Base-by-base conservation (phyloP, 2,888 invertebrate genomes). In the Cetonia aurata region DNA sequence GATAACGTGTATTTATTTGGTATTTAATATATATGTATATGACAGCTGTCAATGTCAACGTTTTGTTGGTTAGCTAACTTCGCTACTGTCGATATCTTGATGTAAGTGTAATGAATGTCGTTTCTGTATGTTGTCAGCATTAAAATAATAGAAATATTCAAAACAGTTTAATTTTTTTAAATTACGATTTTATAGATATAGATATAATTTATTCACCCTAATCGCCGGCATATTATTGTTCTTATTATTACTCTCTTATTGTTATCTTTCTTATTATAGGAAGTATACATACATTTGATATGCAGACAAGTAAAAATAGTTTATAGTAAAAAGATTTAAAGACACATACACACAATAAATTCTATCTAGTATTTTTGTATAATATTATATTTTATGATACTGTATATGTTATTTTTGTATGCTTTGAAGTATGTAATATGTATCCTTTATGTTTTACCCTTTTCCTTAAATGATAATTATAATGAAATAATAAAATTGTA, bases 401-500 rank as follows among this genome's bases (percentile, higher is more conserved):
- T 41, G 31, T 55, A 52, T 33, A 57, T 42, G 42, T 57, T 57
- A 57, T 57, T 57, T 42, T 57, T 42, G 19, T 57, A 57, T 57
- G 57, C 19, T 57, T 57, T 57, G 17, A 57, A 42, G 42, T 57
- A 57, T 41, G 57, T 57, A 42, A 17, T 17, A 17, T 57, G 57
- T 57, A 57, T 57, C 57, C 10, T 37, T 10, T 57, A 57, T 57
- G 42, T 15, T 57, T 42, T 57, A 57, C 41, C 33, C 42, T 1
- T 57, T 57, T 42, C 42, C 17, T n/a, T 57, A 37, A 1, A 37
- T 6, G 4, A 33, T 33, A 6, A 33, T 33, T 33, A n/a, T 25
- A 25, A 25, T 25, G 25, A 4, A 37, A 57, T 53, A 53, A 53
- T 57, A 57, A 57, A 37, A 42, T 57, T 57, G 57, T 57, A 57